Percentiles rank a stretch among this genome's conserved stretches.
phyloP scores from a whole-genome alignment of 2,888 invertebrate genomes.

The Hirtodrosophila cameraria region DNA sequence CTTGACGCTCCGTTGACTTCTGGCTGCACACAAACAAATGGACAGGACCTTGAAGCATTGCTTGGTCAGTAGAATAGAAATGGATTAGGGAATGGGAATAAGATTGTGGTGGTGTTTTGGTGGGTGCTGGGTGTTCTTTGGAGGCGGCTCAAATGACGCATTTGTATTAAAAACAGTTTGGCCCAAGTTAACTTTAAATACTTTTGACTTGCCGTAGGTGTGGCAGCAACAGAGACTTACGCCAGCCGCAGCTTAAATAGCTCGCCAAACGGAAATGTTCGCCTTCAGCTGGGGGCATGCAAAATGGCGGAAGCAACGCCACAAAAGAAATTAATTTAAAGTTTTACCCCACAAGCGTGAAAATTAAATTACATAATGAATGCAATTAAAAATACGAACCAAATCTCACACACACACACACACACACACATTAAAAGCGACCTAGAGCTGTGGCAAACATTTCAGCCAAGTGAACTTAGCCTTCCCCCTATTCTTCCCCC shows the following conservation, averaged over 20 bases:
- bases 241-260: conserved; percentile 40
- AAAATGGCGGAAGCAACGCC: conserved; percentile 70
- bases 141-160: conserved; percentile 54
- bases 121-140: conserved; percentile 1
- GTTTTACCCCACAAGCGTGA: conserved; percentile 72
- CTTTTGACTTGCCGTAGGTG: conserved; percentile 35
- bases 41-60: conserved; percentile 55
- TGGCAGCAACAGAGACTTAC: conserved; percentile 25
- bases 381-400: conserved; percentile 75
- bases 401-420: conserved; percentile 30
- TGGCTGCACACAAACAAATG: conserved; percentile 67
- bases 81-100: background rate
- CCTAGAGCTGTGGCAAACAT: conserved; percentile 49
- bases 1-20: conserved; percentile 78
- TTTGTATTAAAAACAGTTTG: conserved; percentile 27
- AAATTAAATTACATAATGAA: conserved; percentile 79
- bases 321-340: conserved; percentile 78
- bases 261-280: conserved; percentile 48
- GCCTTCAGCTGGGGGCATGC: conserved; percentile 33
- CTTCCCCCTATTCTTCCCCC: too few species aligned
- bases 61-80: background rate
- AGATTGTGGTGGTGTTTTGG: conserved; percentile 5
- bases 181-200: background rate
- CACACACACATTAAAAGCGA: conserved; percentile 5
- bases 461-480: conserved; percentile 62